Conservation (phyloP, 64 coral and sea anemone genomes). For the Anthopleura sola region DNA sequence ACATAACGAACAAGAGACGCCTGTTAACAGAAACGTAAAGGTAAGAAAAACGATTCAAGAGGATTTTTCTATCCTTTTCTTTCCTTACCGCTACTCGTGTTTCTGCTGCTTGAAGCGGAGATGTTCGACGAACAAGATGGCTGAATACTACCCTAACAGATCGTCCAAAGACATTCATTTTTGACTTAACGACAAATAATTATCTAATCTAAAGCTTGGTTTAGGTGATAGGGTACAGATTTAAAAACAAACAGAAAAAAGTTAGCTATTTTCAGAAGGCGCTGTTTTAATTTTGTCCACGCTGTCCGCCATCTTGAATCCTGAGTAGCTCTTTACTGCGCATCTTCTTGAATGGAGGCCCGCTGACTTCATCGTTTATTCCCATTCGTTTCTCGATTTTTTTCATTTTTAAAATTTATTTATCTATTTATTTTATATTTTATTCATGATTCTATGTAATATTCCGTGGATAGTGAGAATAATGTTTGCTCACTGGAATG, state of each 20-base stretch:
- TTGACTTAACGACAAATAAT: background rate
- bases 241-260: background rate
- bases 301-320: conserved; percentile 10
- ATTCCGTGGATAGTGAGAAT: too few relatives aligned
- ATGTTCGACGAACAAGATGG: background rate
- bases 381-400: background rate
- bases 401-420: background rate
- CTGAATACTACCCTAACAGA: background rate
- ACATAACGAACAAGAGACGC: conserved; percentile 22
- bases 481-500: too few relatives aligned
- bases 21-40: background rate
- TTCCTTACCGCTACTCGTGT: background rate
- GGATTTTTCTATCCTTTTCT: background rate
- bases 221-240: background rate
- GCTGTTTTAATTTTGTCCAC: background rate
- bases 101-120: background rate
- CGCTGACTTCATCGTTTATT: background rate
- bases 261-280: background rate
- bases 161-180: background rate
- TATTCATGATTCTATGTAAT: too few relatives aligned
- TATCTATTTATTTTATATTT: too few relatives aligned
- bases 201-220: background rate
- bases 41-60: background rate
- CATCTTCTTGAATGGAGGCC: background rate
- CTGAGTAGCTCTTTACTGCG: background rate